Base-by-base conservation (phyloP, 1,140 invertebrate genomes). In the Microplitis demolitor region DNA sequence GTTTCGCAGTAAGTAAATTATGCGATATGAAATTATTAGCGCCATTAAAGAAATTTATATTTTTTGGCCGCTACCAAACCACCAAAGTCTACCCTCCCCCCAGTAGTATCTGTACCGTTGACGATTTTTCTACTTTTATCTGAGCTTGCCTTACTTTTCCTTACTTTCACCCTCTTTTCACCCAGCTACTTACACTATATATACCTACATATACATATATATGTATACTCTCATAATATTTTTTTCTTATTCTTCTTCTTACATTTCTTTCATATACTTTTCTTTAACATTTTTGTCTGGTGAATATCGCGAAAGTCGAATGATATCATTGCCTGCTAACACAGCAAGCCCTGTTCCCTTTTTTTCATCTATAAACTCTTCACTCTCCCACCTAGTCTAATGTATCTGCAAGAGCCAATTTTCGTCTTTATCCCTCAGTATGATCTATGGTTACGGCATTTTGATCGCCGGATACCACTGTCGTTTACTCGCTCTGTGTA, bases 1-100 rank as follows among this genome's bases (percentile, higher is more conserved):
- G 85, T 87, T 87, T 87, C 86, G 84, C 85, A 87, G 86, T 87
- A 87, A 87, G 85, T 87, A 87, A 87, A 87, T 87, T 87, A 87
- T 82, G 85, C 85, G 86, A 87, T 87, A 87, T 87, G 86, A 87
- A 87, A 87, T 87, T 87, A 87, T 87, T 87, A 87, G 85, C 81
- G 80, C 83, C 85, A 87, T 87, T 87, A 87, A 86, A 87, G 85
- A 87, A 87, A 87, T 87, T 87, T 87, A 87, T 87, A 86, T 81
- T 85, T 86, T 86, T 86, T 80, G 78, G 76, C 75, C 76, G 71
- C 72, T 74, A 72, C 68, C 73, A 60, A 13, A 34, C 54, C 66
- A 37, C 67, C 67, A 45, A 6, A 45, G 39, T 45, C 39, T 13
- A 67, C 54, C 62, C 61, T 71, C 51, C 56, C 24, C 64, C 51